Evolutionary conservation across 2,888 invertebrate genomes (phyloP), one percentile per base, ranked within the genome.

Genomic region (Acanthosepion esculentum): DNA sequence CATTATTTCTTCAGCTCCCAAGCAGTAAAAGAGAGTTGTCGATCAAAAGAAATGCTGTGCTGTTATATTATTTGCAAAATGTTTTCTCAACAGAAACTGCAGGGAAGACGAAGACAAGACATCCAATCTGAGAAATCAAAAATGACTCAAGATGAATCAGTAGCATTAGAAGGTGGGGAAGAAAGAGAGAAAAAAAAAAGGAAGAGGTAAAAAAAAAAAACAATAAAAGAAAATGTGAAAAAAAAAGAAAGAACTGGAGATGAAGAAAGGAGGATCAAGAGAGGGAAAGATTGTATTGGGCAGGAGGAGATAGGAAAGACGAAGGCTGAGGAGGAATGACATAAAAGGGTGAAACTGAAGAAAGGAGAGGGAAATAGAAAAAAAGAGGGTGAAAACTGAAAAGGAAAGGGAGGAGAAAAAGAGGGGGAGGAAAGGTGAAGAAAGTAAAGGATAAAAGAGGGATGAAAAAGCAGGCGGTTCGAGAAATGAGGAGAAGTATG

Each of bases 391-490:
- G 29, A 12, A 29, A 78, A n/a, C 0, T 29, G 10, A n/a, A n/a
- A 12, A 78, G n/a, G n/a, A 18, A n/a, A 8, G 18, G 29, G 15
- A 64, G 8, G 10, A 2, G 29, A 64, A 10, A 29, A 10, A 29
- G n/a, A n/a, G n/a, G n/a, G n/a, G n/a, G n/a, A n/a, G n/a, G n/a
- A 12, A 64, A 10, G 29, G 10, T 8, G 6, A 10, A 29, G 29
- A 29, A 29, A 10, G 6, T 20, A 29, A n/a, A 8, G 18, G 0
- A n/a, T 6, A 12, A 12, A 12, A 78, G 8, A 7, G 4, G 4
- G 3, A 3, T 5, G n/a, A 12, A 10, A 15, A n/a, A n/a, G 12
- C 1, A n/a, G 1, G 15, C 1, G n/a, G 18, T 4, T 15, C 3
- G 29, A 12, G n/a, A 78, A n/a, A 29, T 5, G 18, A n/a, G 12